Evolutionary conservation across 2,888 invertebrate genomes (phyloP).

Genomic region (Leptinotarsa tumamoca): DNA sequence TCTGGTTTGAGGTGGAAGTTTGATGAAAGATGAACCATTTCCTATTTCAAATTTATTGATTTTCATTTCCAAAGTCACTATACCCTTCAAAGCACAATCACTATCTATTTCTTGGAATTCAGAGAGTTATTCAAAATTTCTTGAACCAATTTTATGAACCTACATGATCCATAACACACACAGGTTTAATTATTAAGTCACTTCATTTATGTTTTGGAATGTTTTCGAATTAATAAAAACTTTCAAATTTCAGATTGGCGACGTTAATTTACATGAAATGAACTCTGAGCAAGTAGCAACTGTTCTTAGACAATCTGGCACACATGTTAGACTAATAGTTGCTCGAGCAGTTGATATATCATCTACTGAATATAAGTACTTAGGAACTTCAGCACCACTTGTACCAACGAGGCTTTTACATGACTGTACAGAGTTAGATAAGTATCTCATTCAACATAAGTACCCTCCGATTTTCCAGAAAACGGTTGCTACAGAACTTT

Average conservation of each 20-base stretch:
- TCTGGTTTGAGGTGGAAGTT: constrained; percentile 15
- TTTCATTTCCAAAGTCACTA: constrained; percentile 22
- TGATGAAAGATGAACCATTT: constrained; percentile 32
- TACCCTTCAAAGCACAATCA: constrained; percentile 29
- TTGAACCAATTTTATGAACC: too few relatives aligned
- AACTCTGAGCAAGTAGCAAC: constrained; percentile 98
- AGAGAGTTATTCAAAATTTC: background rate
- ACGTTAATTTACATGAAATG: constrained; percentile 90
- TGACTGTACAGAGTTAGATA: constrained; percentile 88
- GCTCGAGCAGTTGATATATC: constrained; percentile 89
- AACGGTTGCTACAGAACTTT: constrained; percentile 53
- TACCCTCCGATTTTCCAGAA: constrained; percentile 78
- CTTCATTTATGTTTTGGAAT: too few relatives aligned
- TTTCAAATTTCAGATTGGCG: constrained; percentile 62
- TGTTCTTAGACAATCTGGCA: constrained; percentile 94
- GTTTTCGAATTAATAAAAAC: background rate
- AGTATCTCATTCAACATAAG: constrained; percentile 86
- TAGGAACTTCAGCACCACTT: constrained; percentile 72
- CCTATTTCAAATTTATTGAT: constrained; percentile 30
- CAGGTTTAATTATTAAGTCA: too few relatives aligned
- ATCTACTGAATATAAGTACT: constrained; percentile 70
- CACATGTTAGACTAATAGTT: constrained; percentile 93
- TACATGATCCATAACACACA: too few relatives aligned
- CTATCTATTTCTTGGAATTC: constrained; percentile 21
- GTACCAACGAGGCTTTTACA: constrained; percentile 82